Percentiles rank a stretch among this genome's conserved stretches.
phyloP scores from a whole-genome alignment of 2,113 vertebrate genomes.

The Helogale parvula region DNA sequence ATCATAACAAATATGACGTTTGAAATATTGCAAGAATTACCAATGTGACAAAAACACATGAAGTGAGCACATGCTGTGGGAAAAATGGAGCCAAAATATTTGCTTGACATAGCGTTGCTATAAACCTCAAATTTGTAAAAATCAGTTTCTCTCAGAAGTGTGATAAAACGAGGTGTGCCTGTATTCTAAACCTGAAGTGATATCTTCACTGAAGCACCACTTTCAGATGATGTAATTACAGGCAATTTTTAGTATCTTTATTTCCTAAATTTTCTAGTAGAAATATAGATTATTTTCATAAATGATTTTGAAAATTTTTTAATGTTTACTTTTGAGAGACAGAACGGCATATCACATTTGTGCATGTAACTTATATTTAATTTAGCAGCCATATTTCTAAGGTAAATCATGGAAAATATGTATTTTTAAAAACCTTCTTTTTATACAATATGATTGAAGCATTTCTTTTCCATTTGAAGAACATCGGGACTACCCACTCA shows the following conservation, averaged over 20 bases:
- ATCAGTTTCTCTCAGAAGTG: neutral
- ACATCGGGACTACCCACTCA: neutral
- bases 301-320: neutral
- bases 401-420: neutral
- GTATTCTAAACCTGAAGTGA: neutral
- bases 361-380: neutral
- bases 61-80: neutral
- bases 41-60: neutral
- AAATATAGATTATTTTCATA: neutral
- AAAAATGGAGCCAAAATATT: neutral
- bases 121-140: neutral
- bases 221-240: neutral
- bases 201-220: neutral
- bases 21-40: neutral
- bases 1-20: neutral
- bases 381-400: neutral
- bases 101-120: neutral
- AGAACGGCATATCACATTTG: neutral
- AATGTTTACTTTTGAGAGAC: too few species aligned
- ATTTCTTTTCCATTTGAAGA: conserved; percentile 34
- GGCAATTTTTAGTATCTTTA: neutral
- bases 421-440: neutral
- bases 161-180: neutral
- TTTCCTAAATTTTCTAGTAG: conserved; percentile 6
- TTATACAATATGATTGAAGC: neutral